Evolutionary conservation across 1,140 invertebrate species (phyloP).

Genomic region (Papilio polyxenes): DNA sequence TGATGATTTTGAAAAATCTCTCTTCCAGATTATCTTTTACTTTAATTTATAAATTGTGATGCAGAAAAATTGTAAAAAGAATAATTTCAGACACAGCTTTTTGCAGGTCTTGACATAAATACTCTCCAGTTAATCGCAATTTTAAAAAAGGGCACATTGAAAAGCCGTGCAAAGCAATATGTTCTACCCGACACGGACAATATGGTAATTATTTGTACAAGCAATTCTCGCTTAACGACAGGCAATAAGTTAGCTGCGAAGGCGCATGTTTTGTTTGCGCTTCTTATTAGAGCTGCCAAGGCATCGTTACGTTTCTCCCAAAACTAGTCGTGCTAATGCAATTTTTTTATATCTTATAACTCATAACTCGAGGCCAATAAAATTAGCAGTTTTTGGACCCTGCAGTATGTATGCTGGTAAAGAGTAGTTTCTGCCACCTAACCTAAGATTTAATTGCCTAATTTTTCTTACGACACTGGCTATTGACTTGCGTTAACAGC

Average conservation of each 20-base stretch:
- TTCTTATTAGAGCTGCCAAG: slow-evolving; percentile 54
- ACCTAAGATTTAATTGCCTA: too few species aligned
- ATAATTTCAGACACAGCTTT: not conserved
- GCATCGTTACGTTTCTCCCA: slow-evolving; percentile 27
- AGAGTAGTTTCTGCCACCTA: too few species aligned
- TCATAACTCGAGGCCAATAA: not conserved
- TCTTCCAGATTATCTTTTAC: too few species aligned
- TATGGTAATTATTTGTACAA: slow-evolving; percentile 56
- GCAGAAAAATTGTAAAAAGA: too few species aligned
- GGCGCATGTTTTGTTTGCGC: slow-evolving; percentile 58
- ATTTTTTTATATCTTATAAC: not conserved
- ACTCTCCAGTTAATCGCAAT: not conserved
- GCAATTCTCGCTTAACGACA: slow-evolving; percentile 71
- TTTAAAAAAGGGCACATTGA: not conserved
- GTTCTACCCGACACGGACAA: slow-evolving; percentile 32
- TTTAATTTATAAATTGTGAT: too few species aligned
- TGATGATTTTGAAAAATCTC: too few species aligned
- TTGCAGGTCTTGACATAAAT: not conserved
- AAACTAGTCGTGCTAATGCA: slow-evolving; percentile 5
- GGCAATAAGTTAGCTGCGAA: slow-evolving; percentile 58
- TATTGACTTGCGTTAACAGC: too few species aligned
- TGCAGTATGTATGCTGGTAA: too few species aligned
- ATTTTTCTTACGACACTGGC: too few species aligned
- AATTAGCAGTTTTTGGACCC: not conserved
- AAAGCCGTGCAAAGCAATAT: not conserved